A percentile compares a stretch with the other conserved stretches of the same genome.
These are phyloP conservation scores for Loriculus beryllinus DNA, from an alignment of 2,797 vertebrate genomes.

Conservation along the genomic window DNA sequence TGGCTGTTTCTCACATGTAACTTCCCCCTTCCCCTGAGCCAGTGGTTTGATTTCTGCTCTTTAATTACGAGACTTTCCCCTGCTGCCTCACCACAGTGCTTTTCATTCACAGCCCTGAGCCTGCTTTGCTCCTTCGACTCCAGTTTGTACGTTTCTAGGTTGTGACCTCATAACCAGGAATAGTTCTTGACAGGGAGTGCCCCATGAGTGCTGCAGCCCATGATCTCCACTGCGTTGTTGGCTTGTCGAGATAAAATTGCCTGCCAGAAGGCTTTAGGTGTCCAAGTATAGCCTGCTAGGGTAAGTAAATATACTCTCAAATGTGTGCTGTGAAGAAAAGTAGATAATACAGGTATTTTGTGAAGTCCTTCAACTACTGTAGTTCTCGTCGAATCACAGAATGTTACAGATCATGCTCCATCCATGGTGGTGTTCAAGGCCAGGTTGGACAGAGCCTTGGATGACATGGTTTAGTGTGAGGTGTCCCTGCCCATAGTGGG, in stretches of 20 bases:
- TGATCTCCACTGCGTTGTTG: neutral
- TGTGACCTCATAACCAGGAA: neutral
- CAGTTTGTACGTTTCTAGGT: neutral
- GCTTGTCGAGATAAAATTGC: neutral
- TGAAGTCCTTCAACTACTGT: neutral
- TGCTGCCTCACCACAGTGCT: fast-evolving
- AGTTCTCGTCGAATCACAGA: neutral
- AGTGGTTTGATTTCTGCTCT: neutral
- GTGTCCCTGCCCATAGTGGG: too few species aligned
- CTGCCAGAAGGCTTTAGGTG: neutral
- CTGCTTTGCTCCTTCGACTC: neutral
- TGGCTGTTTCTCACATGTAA: neutral
- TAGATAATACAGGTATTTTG: neutral
- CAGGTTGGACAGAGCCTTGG: too few species aligned
- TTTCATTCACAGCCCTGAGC: fast-evolving
- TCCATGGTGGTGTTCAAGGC: too few species aligned
- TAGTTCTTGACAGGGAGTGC: neutral
- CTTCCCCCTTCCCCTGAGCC: neutral
- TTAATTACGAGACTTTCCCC: neutral
- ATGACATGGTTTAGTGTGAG: too few species aligned
- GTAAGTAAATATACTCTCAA: neutral
- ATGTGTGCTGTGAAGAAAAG: neutral
- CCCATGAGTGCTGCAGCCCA: neutral
- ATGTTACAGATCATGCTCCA: neutral
- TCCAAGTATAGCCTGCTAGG: neutral